Evolutionary conservation across 2,797 vertebrate genomes (phyloP), one percentile per base, ranked within the genome.

Genomic region (Orientallactaga sibirica): DNA sequence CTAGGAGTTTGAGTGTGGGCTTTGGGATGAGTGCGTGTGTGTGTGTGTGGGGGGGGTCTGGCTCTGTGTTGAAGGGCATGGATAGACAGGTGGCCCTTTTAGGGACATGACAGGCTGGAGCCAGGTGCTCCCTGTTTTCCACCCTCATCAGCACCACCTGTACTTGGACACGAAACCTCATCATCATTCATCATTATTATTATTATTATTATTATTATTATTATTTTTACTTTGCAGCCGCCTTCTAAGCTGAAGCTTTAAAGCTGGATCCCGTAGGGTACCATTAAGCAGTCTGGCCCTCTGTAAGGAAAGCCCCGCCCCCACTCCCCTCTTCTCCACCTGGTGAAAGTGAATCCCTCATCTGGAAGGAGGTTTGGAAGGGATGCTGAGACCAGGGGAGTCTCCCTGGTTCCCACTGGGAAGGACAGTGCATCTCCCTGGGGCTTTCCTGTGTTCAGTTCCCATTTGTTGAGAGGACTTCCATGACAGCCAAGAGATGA

Each of bases 1-100:
- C 66, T 14, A 2, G 0, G 11, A 5, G 48, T 43, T 61, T 2
- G 61, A 2, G 11, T 18, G 43, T 15, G 25, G 29, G 7, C 55
- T 66, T 48, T 48, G 48, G 48, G 48, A 48, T 48, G 48, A 11
- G 52, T 20, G 73, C 24, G 22, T 37, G 16, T 25, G 9, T 8
- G 24, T 4, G 7, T 11, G 20, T 3, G 41, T 4, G 11, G 29
- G 27, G n/a, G 25, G 24, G 3, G 0, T 9, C 86, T 41, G 86
- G 25, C 6, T 78, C 64, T 58, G 18, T 22, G 16, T 24, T 58
- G 64, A 37, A 25, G 75, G 48, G 16, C 70, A 67, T 19, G n/a
- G 64, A 67, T 58, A 24, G 3, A 37, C 43, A 67, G 43, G 29
- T 20, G 19, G 25, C 22, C 19, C 15, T 85, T 15, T 58, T 2